Conservation (phyloP, 2,113 vertebrate genomes). For the Pipra filicauda region DNA sequence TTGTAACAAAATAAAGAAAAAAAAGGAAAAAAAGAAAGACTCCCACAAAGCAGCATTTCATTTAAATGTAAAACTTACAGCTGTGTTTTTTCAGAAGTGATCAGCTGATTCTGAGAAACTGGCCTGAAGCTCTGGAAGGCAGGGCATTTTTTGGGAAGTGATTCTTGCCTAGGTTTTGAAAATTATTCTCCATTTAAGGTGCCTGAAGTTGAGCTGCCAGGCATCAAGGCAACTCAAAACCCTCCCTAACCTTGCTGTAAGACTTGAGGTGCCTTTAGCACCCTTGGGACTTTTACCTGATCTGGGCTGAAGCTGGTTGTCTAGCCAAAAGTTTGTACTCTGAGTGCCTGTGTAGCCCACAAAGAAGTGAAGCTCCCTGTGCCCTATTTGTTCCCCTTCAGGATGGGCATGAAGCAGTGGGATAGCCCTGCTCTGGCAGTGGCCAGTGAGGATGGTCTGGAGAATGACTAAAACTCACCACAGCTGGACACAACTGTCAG, state of each 20-base stretch:
- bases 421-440: not conserved
- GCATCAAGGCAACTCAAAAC: not conserved
- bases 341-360: rapidly evolving
- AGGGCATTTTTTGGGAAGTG: not conserved
- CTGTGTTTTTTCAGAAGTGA: not conserved
- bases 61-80: not conserved
- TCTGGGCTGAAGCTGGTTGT: not conserved
- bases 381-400: rapidly evolving
- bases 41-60: not conserved
- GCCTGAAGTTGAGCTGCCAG: not conserved
- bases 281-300: not conserved
- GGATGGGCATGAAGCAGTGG: rapidly evolving
- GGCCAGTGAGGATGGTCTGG: not conserved
- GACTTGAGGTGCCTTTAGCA: not conserved
- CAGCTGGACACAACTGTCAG: not conserved
- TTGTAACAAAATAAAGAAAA: not conserved
- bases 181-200: not conserved
- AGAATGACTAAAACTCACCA: not conserved
- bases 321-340: not conserved
- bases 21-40: not conserved
- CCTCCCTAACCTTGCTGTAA: not conserved
- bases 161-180: not conserved
- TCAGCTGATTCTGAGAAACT: constrained; percentile 10
- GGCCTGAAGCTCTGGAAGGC: not conserved
- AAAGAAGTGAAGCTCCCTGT: rapidly evolving